Conservation (phyloP, 2,113 vertebrate species). For the Sylvilagus bachmani region DNA sequence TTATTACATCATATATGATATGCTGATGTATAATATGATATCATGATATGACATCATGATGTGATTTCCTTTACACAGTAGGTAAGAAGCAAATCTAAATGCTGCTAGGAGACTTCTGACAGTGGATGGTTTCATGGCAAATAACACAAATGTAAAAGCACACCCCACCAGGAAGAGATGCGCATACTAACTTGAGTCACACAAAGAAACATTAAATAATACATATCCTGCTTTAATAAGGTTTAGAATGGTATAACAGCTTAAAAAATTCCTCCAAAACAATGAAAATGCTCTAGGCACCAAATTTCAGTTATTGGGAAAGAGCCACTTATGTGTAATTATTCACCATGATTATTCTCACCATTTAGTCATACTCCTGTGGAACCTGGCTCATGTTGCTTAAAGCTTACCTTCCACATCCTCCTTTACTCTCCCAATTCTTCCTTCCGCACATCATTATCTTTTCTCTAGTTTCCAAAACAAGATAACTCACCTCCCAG, state of each 20-base stretch:
- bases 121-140: not conserved
- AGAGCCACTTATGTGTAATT: constrained; percentile 67
- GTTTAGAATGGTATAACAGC: not conserved
- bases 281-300: constrained; percentile 33
- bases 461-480: not conserved
- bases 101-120: not conserved
- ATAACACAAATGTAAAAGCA: not conserved
- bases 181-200: not conserved
- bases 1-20: not conserved
- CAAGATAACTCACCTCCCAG: not conserved
- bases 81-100: not conserved
- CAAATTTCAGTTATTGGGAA: constrained; percentile 34
- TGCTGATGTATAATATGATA: not conserved
- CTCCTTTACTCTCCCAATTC: not conserved
- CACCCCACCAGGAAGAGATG: not conserved
- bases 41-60: not conserved
- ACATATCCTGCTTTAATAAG: not conserved
- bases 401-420: not conserved
- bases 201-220: not conserved
- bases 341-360: constrained; percentile 46
- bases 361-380: not conserved
- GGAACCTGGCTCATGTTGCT: not conserved
- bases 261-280: constrained; percentile 44
- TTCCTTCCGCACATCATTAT: no score
- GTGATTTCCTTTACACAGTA: not conserved